Percentiles rank a stretch among this genome's conserved stretches.
These are phyloP conservation scores for Sebastes melanostomus DNA, from an alignment of 2,797 vertebrate species.

Conservation along the genomic window DNA sequence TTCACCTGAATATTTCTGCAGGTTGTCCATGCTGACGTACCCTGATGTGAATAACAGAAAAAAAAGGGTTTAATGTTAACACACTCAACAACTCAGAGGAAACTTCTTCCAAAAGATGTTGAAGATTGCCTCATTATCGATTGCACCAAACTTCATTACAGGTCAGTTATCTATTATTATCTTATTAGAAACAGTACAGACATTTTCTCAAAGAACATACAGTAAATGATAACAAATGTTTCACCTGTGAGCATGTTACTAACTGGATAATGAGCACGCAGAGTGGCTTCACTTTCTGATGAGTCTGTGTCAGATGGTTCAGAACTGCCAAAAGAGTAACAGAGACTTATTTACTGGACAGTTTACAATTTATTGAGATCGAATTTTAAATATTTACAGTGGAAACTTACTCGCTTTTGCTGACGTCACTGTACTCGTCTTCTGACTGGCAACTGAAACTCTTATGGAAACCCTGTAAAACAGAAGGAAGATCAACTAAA, in stretches of 20 bases:
- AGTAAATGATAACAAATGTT: background rate
- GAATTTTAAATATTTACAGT: background rate
- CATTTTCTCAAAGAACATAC: background rate
- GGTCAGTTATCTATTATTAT: background rate
- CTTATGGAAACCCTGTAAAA: slow-evolving; percentile 29
- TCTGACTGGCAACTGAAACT: background rate
- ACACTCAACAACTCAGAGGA: background rate
- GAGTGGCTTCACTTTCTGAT: slow-evolving; percentile 35
- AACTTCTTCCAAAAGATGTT: background rate
- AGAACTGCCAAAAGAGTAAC: slow-evolving; percentile 39
- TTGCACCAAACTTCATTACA: background rate
- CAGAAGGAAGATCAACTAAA: background rate
- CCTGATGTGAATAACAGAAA: slow-evolving; percentile 68
- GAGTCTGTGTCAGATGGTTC: slow-evolving; percentile 28
- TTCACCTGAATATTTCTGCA: slow-evolving; percentile 87
- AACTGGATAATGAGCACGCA: slow-evolving; percentile 73
- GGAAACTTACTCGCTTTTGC: slow-evolving; percentile 9
- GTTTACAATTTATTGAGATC: background rate
- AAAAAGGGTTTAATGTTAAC: background rate
- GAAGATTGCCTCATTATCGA: background rate
- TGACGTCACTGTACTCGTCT: slow-evolving; percentile 20
- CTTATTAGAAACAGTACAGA: background rate
- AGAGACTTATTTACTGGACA: background rate
- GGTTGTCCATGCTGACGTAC: slow-evolving; percentile 80
- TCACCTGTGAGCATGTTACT: slow-evolving; percentile 89